These are phyloP conservation scores for Caerostris extrusa DNA, from an alignment of 1,140 invertebrate genomes.

Conservation along the genomic window DNA sequence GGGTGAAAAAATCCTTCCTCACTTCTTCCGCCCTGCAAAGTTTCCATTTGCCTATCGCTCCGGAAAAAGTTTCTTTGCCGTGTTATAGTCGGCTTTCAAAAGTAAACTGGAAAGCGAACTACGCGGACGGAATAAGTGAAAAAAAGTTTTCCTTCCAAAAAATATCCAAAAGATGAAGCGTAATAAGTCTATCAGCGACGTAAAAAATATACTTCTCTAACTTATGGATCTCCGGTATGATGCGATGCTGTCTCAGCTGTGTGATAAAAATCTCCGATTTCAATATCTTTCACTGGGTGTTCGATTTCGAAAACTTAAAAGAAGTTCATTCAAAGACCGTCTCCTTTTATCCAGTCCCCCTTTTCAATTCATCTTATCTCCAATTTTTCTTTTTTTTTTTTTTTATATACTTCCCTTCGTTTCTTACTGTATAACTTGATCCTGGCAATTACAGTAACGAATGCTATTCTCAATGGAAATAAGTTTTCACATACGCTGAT, in stretches of 20 bases:
- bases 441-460: slow-evolving; percentile 31
- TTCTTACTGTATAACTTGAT: not conserved
- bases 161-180: not conserved
- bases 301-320: slow-evolving; percentile 33
- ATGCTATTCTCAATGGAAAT: not conserved
- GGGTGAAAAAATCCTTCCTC: not conserved
- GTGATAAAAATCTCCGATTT: slow-evolving; percentile 59
- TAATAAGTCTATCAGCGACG: slow-evolving; percentile 1
- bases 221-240: not conserved
- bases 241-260: not conserved
- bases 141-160: not conserved
- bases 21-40: slow-evolving; percentile 2
- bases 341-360: not conserved
- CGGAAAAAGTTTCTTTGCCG: not conserved
- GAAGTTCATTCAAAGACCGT: not conserved
- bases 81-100: not conserved
- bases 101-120: not conserved
- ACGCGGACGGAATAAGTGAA: not conserved
- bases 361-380: slow-evolving; percentile 1
- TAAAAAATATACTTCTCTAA: slow-evolving; percentile 6
- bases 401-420: not conserved
- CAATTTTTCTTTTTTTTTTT: not conserved
- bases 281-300: slow-evolving; percentile 50
- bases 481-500: not conserved
- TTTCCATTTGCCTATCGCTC: not conserved